Conservation (phyloP, 2,888 invertebrate genomes). For the Cheilosia variabilis region DNA sequence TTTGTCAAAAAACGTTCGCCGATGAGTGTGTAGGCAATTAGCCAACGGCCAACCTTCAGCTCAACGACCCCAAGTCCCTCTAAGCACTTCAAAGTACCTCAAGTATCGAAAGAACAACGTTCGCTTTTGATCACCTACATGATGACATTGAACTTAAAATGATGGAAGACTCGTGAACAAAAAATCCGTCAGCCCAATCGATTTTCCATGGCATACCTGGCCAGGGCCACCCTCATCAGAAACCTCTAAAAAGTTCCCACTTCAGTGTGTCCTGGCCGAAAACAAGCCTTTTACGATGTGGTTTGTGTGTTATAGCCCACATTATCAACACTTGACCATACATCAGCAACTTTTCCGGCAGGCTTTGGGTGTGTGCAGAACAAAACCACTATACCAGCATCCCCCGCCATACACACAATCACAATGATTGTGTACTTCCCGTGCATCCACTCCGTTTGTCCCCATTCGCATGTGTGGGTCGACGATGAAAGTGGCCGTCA, state of each 20-base stretch:
- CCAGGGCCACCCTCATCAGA: not conserved
- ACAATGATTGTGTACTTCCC: constrained; percentile 3
- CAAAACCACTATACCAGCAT: not conserved
- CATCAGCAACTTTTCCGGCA: constrained; percentile 38
- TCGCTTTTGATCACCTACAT: not conserved
- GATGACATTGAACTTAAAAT: constrained; percentile 61
- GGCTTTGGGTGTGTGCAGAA: not conserved
- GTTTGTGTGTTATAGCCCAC: constrained; percentile 32
- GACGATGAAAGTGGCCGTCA: constrained; percentile 22
- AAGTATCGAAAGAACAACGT: too few relatives aligned
- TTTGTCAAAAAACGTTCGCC: too few relatives aligned
- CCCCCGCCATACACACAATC: constrained; percentile 11
- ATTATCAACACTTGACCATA: constrained; percentile 51
- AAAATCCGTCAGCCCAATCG: constrained; percentile 31
- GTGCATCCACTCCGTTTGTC: not conserved
- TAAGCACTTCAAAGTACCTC: too few relatives aligned
- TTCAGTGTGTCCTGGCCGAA: constrained; percentile 18
- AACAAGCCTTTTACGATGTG: constrained; percentile 28
- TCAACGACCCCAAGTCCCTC: too few relatives aligned
- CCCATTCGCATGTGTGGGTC: constrained; percentile 24
- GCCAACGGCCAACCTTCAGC: too few relatives aligned
- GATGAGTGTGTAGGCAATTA: too few relatives aligned
- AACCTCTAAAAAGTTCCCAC: constrained; percentile 27
- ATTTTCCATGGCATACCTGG: constrained; percentile 24
- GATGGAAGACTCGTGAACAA: constrained; percentile 4